Base-by-base conservation (phyloP, 2,113 vertebrate species). In the Trachemys scripta region DNA sequence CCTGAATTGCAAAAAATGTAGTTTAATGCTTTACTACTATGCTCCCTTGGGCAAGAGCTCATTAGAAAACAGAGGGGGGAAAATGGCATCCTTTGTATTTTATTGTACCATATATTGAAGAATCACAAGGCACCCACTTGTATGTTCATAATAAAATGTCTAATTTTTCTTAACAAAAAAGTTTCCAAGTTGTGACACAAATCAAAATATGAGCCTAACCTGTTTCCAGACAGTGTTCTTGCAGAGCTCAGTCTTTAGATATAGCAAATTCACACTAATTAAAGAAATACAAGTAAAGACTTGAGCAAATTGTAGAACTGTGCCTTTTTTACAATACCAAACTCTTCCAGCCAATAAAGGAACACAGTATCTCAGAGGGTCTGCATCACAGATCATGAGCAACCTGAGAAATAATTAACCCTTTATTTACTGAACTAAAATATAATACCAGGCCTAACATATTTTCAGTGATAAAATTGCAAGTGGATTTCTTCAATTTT, bases 81-180 rank as follows among this genome's bases (percentile, higher is more conserved):
- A 80, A 88, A 91, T 11, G 3, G 22, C 38, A 69, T 80, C 31
- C 59, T 47, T 1, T 24, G 14, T 0, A 0, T 54, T 82, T 84
- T 90, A 91, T 72, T 17, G 10, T 38, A 51, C 83, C 35, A 3
- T 14, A 8, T 79, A 3, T 59, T 90, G 92, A 83, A 87, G 22
- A 83, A 17, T 0, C 1, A 2, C 1, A 0, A 0, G 38, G 38
- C 42, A 19, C 47, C 3, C 31, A 35, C 62, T 75, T 6, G 53
- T 5, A 56, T 85, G 24, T 50, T 24, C 2, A 2, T 20, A 90
- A 80, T 1, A 49, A 2, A 38, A 24, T 87, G 91, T 92, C 17
- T 89, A 53, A 38, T 22, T 87, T 29, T 2, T 14, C 38, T 90
- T 93, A 81, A 90, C 38, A 82, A 10, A 1, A 47, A 84, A 51